A percentile compares a stretch with the other conserved stretches of the same genome.
phyloP scores from a whole-genome alignment of 2,113 vertebrate genomes.

The Grammomys surdaster region DNA sequence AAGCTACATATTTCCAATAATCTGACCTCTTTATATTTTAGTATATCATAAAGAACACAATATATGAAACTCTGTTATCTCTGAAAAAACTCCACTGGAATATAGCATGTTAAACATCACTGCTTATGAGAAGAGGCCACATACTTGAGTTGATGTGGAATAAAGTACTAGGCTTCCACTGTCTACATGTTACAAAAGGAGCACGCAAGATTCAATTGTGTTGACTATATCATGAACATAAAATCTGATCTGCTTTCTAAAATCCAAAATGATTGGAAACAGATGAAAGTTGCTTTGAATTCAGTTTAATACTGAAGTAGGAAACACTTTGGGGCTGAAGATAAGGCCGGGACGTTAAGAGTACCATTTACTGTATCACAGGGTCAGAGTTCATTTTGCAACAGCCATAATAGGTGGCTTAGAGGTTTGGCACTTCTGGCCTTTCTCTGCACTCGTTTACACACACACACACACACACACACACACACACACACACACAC shows the following conservation, averaged over 20 bases:
- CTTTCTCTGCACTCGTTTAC: too few relatives aligned
- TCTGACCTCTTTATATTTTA: neutral
- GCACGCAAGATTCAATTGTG: neutral
- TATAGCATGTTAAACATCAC: neutral
- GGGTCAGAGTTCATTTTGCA: neutral
- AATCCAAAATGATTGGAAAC: neutral
- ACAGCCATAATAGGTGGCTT: too few relatives aligned
- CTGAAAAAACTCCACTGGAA: neutral
- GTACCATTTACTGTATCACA: neutral
- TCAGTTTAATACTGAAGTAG: neutral
- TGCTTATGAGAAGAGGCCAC: neutral
- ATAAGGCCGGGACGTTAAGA: neutral
- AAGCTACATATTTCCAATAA: neutral
- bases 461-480: neutral
- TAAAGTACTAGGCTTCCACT: neutral
- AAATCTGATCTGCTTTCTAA: neutral
- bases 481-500: neutral
- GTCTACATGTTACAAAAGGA: neutral
- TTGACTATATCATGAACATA: neutral
- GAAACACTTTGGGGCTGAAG: neutral
- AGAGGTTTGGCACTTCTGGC: neutral
- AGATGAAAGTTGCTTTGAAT: neutral
- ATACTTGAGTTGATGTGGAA: neutral
- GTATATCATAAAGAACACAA: neutral
- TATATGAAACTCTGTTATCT: neutral